A percentile compares a stretch with the other conserved stretches of the same genome.
Evolutionary conservation across 1,140 invertebrate genomes (phyloP).

Genomic region (Penaeus indicus): DNA sequence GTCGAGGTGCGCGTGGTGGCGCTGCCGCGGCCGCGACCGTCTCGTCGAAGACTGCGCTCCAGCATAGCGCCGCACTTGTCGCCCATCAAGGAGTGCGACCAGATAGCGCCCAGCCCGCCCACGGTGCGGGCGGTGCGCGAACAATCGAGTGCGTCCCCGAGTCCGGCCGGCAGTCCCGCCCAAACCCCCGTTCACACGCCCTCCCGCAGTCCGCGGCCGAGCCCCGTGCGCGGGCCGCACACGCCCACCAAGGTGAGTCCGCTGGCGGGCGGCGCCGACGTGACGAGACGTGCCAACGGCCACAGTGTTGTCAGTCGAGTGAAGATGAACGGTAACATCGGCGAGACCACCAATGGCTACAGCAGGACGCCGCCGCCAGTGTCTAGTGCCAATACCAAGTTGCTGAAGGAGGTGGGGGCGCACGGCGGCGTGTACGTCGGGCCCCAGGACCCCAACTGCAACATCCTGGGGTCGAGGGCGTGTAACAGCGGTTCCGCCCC

Average conservation of each 20-base stretch:
- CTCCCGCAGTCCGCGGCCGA: conserved; percentile 47
- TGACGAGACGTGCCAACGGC: conserved; percentile 57
- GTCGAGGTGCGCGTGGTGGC: conserved; percentile 60
- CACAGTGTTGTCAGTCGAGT: conserved; percentile 52
- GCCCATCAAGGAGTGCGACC: conserved; percentile 65
- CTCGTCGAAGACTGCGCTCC: conserved; percentile 56
- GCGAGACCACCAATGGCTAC: conserved; percentile 35
- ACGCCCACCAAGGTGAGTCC: conserved; percentile 54
- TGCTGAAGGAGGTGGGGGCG: conserved; percentile 23
- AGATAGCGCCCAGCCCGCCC: conserved; percentile 65
- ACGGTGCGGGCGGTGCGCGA: conserved; percentile 48
- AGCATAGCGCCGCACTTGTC: conserved; percentile 63
- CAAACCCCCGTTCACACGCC: conserved; percentile 44
- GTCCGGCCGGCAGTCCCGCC: conserved; percentile 52
- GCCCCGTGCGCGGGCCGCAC: conserved; percentile 28
- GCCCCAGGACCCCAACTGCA: conserved; percentile 47
- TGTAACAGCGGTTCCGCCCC: conserved; percentile 26
- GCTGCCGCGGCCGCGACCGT: conserved; percentile 57
- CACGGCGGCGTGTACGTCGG: conserved; percentile 29
- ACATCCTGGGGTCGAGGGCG: background rate
- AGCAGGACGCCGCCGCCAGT: conserved; percentile 34
- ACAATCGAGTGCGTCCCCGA: conserved; percentile 34
- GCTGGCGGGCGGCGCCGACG: conserved; percentile 44
- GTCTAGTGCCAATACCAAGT: background rate
- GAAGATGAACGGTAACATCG: conserved; percentile 53